These are phyloP conservation scores for Porites australiensis DNA, from an alignment of 64 coral and sea anemone species.

Conservation along the genomic window DNA sequence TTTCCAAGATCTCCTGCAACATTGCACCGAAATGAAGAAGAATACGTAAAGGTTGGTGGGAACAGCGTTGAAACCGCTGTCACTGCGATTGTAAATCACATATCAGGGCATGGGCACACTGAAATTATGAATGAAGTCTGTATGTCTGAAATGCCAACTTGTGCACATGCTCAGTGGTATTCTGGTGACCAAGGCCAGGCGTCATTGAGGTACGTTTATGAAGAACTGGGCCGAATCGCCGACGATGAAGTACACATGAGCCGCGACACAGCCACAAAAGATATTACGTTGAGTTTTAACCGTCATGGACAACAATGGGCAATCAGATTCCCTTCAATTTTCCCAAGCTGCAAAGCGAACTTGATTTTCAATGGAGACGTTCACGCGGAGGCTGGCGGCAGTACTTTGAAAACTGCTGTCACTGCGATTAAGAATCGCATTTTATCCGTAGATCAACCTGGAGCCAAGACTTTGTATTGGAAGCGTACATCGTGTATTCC, in stretches of 20 bases:
- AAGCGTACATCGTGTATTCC: not conserved
- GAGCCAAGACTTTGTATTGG: not conserved
- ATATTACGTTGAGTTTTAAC: slow-evolving; percentile 1
- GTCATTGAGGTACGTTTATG: not conserved
- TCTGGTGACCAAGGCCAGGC: not conserved
- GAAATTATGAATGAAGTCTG: not conserved
- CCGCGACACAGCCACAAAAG: slow-evolving; percentile 9
- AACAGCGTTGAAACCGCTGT: not conserved
- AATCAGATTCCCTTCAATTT: not conserved
- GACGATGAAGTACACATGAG: slow-evolving; percentile 9
- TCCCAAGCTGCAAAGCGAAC: not conserved
- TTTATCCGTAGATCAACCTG: not conserved
- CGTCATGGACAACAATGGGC: not conserved
- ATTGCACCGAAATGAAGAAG: not conserved
- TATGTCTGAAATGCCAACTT: not conserved
- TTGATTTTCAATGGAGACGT: not conserved
- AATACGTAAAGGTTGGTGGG: not conserved
- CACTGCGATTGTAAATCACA: not conserved
- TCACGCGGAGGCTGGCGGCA: not conserved
- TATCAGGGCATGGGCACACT: not conserved
- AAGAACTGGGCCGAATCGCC: not conserved
- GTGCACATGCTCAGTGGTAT: slow-evolving; percentile 2
- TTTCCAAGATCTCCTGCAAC: slow-evolving; percentile 13
- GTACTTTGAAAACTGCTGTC: slow-evolving; percentile 2
- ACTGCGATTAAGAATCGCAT: slow-evolving; percentile 6